Base-by-base conservation (phyloP, 2,888 invertebrate species). In the Helleia helle region DNA sequence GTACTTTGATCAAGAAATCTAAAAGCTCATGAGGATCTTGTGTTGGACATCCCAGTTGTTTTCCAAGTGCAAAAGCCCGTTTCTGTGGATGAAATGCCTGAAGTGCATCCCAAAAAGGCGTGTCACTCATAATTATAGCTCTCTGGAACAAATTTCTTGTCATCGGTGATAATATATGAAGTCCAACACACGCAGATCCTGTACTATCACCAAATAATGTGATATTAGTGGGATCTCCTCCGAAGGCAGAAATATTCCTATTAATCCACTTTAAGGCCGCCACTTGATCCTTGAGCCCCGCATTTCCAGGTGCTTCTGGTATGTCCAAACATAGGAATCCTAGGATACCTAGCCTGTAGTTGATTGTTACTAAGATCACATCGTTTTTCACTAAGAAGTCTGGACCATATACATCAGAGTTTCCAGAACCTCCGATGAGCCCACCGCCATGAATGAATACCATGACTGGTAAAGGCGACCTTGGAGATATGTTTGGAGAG, bases 61-160 rank as follows among this genome's bases (percentile, higher is more conserved):
- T 65, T 0, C 65, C 71, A 1, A 74, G 60, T 2, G 41, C 28
- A 39, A 66, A 68, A 0, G 71, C 71, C 13, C 70, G 48, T 47
- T 44, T 52, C 41, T 44, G 46, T 0, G 65, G 58, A 39, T 59
- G 50, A 40, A 60, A 62, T 0, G 62, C 17, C 2, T 51, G n/a
- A 0, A 60, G 47, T 66, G 68, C 73, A 36, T 70, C 65, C 36
- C 65, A 61, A 2, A 53, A 67, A 5, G 87, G 81, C 0, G 87
- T 87, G 0, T 92, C 92, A 55, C 92, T 92, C 58, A 91, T 90
- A 0, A 89, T 81, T 25, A 93, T 92, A 1, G 86, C 71, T 46
- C 58, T 63, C 22, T 59, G 59, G 29, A 73, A 73, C 1, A 75
- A 55, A 1, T 65, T 69, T 53, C 65, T 66, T 0, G 63, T 59